These are phyloP conservation scores for Kryptopterus vitreolus DNA, from an alignment of 2,797 vertebrate species.

Conservation along the genomic window DNA sequence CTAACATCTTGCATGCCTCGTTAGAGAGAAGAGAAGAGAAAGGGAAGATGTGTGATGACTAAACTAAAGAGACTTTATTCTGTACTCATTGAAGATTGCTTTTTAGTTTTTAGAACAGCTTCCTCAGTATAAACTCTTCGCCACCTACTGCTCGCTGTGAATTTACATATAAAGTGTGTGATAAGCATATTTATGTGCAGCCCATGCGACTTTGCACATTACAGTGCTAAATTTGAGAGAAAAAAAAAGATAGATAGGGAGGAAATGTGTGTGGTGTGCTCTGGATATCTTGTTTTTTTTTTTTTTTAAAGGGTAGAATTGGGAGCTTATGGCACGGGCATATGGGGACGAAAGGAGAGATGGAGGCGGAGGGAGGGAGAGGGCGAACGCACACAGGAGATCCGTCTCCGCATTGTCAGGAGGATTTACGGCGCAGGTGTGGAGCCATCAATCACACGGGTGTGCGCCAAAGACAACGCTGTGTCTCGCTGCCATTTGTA, in stretches of 20 bases:
- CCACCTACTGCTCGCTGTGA: slow-evolving; percentile 63
- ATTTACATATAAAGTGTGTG: slow-evolving; percentile 78
- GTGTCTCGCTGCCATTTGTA: slow-evolving; percentile 80
- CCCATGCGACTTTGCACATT: slow-evolving; percentile 59
- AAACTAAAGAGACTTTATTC: slow-evolving; percentile 53
- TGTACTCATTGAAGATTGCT: slow-evolving; percentile 55
- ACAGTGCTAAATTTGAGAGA: slow-evolving; percentile 59
- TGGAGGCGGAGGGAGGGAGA: slow-evolving; percentile 50
- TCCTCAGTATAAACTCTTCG: slow-evolving; percentile 64
- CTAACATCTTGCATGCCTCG: slow-evolving; percentile 50
- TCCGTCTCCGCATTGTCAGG: slow-evolving; percentile 71
- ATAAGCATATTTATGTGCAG: slow-evolving; percentile 70
- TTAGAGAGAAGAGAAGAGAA: slow-evolving; percentile 36
- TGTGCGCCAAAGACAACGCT: slow-evolving; percentile 77
- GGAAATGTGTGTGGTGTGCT: slow-evolving; percentile 60
- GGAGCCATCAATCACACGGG: slow-evolving; percentile 75
- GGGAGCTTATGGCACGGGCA: slow-evolving; percentile 52
- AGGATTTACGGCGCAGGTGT: slow-evolving; percentile 77
- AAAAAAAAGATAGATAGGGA: slow-evolving; percentile 34
- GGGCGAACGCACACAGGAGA: slow-evolving; percentile 61
- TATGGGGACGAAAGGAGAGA: slow-evolving; percentile 43
- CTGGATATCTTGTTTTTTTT: slow-evolving; percentile 57
- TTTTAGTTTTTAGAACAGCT: slow-evolving; percentile 62
- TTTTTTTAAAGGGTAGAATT: slow-evolving; percentile 37
- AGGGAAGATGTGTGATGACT: slow-evolving; percentile 18